Percentiles rank a stretch among this genome's conserved stretches.
These are phyloP conservation scores for Platycheirus rosarum DNA, from an alignment of 2,888 invertebrate genomes.

Conservation along the genomic window DNA sequence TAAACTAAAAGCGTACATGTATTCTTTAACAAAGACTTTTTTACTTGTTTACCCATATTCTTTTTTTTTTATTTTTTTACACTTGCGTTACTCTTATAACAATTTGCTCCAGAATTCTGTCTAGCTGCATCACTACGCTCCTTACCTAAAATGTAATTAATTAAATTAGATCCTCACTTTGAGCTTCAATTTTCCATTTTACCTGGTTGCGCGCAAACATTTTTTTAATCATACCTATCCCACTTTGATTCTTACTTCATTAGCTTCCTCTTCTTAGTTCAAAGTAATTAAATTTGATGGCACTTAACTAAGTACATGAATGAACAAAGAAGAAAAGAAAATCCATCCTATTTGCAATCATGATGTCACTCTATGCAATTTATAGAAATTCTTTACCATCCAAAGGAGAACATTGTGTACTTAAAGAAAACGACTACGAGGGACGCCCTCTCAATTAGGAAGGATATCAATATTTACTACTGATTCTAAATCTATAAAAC, in stretches of 20 bases:
- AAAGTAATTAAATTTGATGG: slow-evolving; percentile 52
- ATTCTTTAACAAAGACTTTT: too few relatives aligned
- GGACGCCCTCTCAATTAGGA: slow-evolving; percentile 53
- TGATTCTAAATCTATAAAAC: slow-evolving; percentile 43
- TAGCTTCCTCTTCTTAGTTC: slow-evolving; percentile 36
- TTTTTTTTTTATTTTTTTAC: too few relatives aligned
- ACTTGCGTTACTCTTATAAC: too few relatives aligned
- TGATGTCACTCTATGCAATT: slow-evolving; percentile 24
- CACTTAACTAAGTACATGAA: slow-evolving; percentile 41
- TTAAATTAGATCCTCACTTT: slow-evolving; percentile 53
- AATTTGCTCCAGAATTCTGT: not conserved
- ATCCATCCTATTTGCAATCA: slow-evolving; percentile 4
- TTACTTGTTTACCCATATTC: too few relatives aligned
- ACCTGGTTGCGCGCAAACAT: slow-evolving; percentile 13
- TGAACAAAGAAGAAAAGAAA: not conserved
- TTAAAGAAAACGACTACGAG: slow-evolving; percentile 12
- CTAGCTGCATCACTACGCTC: not conserved
- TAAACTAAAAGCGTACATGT: too few relatives aligned
- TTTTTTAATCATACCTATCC: not conserved
- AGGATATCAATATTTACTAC: slow-evolving; percentile 55
- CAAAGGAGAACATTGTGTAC: not conserved
- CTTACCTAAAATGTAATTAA: slow-evolving; percentile 51
- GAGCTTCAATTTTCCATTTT: slow-evolving; percentile 51
- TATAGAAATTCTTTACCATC: slow-evolving; percentile 14
- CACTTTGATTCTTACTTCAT: slow-evolving; percentile 47